Base-by-base conservation (phyloP, 2,797 vertebrate genomes). In the Acrossocheilus wenchowensis region DNA sequence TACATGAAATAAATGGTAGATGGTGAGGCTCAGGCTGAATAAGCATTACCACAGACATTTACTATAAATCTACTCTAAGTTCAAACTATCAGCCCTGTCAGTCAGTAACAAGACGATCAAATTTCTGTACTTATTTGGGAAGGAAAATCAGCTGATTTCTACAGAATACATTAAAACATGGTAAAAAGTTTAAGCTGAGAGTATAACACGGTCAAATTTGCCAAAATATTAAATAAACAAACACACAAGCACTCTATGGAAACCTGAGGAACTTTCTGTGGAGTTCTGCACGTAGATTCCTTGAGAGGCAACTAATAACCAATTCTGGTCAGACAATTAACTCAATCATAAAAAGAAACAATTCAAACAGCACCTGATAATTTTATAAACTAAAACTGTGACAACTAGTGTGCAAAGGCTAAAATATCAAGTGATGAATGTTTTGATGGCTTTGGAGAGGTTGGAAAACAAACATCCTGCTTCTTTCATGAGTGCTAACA, bases 281-380 rank as follows among this genome's bases (percentile, higher is more conserved):
- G 23, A 62, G 14, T 60, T 62, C 23, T 60, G 4, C 9, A 17
- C 4, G 14, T 4, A 69, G 66, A 69, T 69, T 39, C 66, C 8
- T 4, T 54, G 45, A 87, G 84, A 89, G 83, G 79, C 14, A 81
- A 90, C 88, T 84, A 87, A 90, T 86, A 89, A 89, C 79, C 91
- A 91, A 93, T 74, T 71, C 54, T 77, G 82, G 80, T 85, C 72
- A 88, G 89, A 90, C 92, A 91, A 92, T 91, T 90, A 92, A 92
- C 75, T 91, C 74, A 86, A 72, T 86, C 81, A 85, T 72, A 78
- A 80, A 52, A 39, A 39, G 4, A 90, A 80, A 69, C 87, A 88
- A 89, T 90, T 93, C 88, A 87, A 90, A 89, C 43, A 36, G 72
- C 34, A 89, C 79, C 84, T 82, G 89, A 88, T 86, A 86, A 81